Evolutionary conservation across 2,888 invertebrate species (phyloP).

Genomic region (Urechis unicinctus): DNA sequence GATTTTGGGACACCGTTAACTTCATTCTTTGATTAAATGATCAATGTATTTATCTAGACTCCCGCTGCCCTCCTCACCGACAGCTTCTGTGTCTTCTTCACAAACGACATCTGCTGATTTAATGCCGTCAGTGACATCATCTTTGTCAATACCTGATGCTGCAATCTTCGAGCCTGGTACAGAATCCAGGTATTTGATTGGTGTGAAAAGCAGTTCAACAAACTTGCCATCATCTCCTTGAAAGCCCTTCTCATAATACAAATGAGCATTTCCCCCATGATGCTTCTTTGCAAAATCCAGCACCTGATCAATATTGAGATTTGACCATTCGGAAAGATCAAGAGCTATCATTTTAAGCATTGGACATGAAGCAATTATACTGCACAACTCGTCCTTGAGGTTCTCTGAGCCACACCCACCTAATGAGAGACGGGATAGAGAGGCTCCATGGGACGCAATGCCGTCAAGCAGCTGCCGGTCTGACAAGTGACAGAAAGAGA

Average conservation of each 20-base stretch:
- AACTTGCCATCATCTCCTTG: background rate
- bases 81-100: no score
- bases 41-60: no score
- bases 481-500: background rate
- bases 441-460: background rate
- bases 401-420: background rate
- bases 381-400: background rate
- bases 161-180: background rate
- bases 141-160: no score
- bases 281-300: background rate
- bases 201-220: background rate
- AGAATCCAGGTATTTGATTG: conserved; percentile 1
- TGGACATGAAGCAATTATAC: background rate
- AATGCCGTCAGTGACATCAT: no score
- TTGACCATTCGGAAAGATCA: background rate
- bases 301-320: background rate
- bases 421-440: background rate
- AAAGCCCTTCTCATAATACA: background rate
- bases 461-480: background rate
- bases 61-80: no score
- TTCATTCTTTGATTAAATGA: no score
- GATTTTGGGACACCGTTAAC: no score
- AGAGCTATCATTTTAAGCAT: background rate
- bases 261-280: background rate
- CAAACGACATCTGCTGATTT: no score